Base-by-base conservation (phyloP, 2,888 invertebrate species). In the Bellardia pandia region DNA sequence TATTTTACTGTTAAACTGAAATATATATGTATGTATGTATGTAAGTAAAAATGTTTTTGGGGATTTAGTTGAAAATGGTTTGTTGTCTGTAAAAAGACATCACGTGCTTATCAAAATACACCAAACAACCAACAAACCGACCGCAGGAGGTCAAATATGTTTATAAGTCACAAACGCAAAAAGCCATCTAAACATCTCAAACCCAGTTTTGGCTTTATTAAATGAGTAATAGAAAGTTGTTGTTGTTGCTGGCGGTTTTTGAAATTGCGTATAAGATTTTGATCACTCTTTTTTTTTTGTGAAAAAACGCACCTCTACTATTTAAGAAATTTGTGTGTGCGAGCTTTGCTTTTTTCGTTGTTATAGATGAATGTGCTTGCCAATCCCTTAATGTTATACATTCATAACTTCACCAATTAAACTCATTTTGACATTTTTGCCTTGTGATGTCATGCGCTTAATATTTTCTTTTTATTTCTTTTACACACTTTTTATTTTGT, bases 391-490 rank as follows among this genome's bases (percentile, higher is more conserved):
- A 62, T 72, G 75, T 62, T 76, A 77, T 74, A 80, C 78, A 80
- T 68, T 83, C 83, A 77, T 77, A 71, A 76, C 23, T 58, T 74
- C 33, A 51, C 78, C 74, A 71, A 78, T 69, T 82, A 83, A 81
- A 85, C 86, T 86, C 85, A 85, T 79, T 86, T 85, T 81, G 88
- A 79, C 86, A 88, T 88, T 88, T 81, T 84, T 86, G 72, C 33
- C 37, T 64, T 86, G 79, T 88, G 89, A 89, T 88, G 88, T 88
- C 88, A 89, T 89, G 83, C 74, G 56, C 79, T 77, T 62, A 45
- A 69, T 9, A 33, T 45, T 30, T 33, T 69, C 9, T 60, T 81
- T 56, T 56, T 66, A 23, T 72, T 56, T 56, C 30, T 79, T 74
- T 51, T 33, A 62, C 56, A 69, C 69, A 68, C 30, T 8, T 8